phyloP scores from a whole-genome alignment of 2,797 vertebrate species.

The Anabas testudineus region DNA sequence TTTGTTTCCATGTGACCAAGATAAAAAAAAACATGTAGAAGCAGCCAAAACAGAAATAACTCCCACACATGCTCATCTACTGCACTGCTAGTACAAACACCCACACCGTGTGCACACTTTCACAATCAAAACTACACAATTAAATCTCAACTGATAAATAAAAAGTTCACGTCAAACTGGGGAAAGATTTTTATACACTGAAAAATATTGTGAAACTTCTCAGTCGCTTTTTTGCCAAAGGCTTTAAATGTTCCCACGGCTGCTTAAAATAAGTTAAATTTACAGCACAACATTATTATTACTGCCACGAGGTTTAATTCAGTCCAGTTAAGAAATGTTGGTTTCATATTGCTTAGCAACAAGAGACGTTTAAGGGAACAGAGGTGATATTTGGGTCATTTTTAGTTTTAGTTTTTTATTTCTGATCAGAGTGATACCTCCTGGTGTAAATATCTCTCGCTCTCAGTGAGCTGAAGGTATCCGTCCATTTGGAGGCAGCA shows the following conservation, averaged over 20 bases:
- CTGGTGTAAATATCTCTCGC: neutral
- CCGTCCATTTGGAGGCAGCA: slow-evolving; percentile 9
- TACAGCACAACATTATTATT: neutral
- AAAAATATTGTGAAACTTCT: slow-evolving; percentile 1
- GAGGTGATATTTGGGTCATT: neutral
- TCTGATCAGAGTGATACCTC: slow-evolving; percentile 2
- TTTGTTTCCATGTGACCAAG: slow-evolving; percentile 22
- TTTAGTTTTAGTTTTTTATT: neutral
- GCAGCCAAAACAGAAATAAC: slow-evolving; percentile 40
- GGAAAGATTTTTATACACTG: too few species aligned
- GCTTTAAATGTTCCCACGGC: neutral
- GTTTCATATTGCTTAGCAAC: slow-evolving; percentile 43
- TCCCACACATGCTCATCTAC: slow-evolving; percentile 37
- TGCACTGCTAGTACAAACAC: slow-evolving; percentile 36
- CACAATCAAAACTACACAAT: slow-evolving; percentile 27
- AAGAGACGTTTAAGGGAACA: slow-evolving; percentile 12
- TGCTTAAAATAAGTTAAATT: slow-evolving; percentile 8
- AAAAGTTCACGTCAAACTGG: slow-evolving; percentile 18
- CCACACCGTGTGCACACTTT: slow-evolving; percentile 14
- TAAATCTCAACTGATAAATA: slow-evolving; percentile 24
- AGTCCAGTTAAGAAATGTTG: neutral
- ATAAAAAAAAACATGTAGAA: slow-evolving; percentile 11
- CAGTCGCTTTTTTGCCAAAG: neutral
- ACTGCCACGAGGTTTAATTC: slow-evolving; percentile 6
- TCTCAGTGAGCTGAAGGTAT: slow-evolving; percentile 2